Conservation (phyloP, 2,113 vertebrate species). For the Aegotheles bennettii region DNA sequence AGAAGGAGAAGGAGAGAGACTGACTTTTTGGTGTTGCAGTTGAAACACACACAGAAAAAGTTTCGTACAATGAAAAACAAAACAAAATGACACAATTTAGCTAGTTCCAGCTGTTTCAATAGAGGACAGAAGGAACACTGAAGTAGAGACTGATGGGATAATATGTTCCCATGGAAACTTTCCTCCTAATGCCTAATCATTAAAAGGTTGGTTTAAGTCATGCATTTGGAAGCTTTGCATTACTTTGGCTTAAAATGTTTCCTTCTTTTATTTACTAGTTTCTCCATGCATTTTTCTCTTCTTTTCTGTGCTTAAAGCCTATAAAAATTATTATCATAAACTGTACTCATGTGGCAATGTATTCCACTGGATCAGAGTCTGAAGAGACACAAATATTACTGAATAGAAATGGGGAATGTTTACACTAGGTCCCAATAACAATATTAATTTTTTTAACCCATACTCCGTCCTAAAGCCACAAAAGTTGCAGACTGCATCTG, state of each 20-base stretch:
- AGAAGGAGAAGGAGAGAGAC: background rate
- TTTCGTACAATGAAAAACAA: constrained; percentile 13
- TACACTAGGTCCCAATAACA: background rate
- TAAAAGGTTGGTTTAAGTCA: constrained; percentile 33
- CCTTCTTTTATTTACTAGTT: background rate
- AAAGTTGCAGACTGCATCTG: background rate
- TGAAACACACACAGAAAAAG: background rate
- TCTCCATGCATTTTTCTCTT: background rate
- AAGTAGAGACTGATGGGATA: constrained; percentile 32
- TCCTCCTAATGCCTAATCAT: background rate
- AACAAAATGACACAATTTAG: constrained; percentile 40
- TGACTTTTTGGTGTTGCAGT: constrained; percentile 4
- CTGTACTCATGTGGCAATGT: background rate
- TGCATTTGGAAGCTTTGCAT: background rate
- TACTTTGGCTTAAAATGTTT: background rate
- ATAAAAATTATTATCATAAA: background rate
- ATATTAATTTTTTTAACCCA: background rate
- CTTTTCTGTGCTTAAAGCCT: background rate
- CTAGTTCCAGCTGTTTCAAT: constrained; percentile 26
- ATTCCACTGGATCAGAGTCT: background rate
- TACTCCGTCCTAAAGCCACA: background rate
- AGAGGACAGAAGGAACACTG: constrained; percentile 12
- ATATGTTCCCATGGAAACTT: constrained; percentile 51
- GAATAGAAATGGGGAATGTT: background rate
- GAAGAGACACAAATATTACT: background rate